Percentiles rank a stretch among this genome's conserved stretches.
phyloP scores from a whole-genome alignment of 53 echinoderm and acorn worm species.

The Actinopyga echinites region DNA sequence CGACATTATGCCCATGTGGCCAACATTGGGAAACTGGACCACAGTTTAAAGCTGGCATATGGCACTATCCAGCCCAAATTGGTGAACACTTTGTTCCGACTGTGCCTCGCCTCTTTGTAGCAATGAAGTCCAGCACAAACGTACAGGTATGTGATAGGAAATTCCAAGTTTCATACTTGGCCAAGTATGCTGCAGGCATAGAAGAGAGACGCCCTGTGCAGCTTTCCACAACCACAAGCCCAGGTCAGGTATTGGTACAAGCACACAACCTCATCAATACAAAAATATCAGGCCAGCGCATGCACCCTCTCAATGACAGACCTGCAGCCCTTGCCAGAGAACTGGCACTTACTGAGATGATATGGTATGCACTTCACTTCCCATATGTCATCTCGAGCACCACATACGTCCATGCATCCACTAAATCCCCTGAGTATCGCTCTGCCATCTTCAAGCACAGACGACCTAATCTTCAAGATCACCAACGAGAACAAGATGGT shows the following conservation, averaged over 20 bases:
- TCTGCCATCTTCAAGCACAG: conserved; percentile 39
- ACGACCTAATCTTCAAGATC: background rate
- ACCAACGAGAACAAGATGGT: conserved; percentile 33
- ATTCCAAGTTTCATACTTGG: conserved; percentile 55
- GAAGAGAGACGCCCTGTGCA: conserved; percentile 41
- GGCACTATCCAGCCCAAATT: conserved; percentile 58
- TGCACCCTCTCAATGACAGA: conserved; percentile 11
- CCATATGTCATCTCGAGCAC: conserved; percentile 45
- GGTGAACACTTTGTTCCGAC: conserved; percentile 63
- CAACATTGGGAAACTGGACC: conserved; percentile 47
- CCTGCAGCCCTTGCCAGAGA: conserved; percentile 28
- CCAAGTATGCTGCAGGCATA: conserved; percentile 43
- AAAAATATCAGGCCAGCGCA: conserved; percentile 49
- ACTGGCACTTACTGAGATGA: conserved; percentile 50
- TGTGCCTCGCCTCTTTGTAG: conserved; percentile 46
- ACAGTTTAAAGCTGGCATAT: conserved; percentile 54
- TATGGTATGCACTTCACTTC: conserved; percentile 39
- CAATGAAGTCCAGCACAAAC: conserved; percentile 48
- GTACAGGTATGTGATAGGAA: conserved; percentile 51
- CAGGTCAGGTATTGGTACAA: conserved; percentile 29
- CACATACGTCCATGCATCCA: conserved; percentile 38
- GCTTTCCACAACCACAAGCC: conserved; percentile 21
- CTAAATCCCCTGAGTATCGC: conserved; percentile 44
- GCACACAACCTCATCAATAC: conserved; percentile 50
- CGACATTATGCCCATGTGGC: conserved; percentile 41